Evolutionary conservation across 1,140 invertebrate genomes (phyloP).

Genomic region (Acyrthosiphon pisum): DNA sequence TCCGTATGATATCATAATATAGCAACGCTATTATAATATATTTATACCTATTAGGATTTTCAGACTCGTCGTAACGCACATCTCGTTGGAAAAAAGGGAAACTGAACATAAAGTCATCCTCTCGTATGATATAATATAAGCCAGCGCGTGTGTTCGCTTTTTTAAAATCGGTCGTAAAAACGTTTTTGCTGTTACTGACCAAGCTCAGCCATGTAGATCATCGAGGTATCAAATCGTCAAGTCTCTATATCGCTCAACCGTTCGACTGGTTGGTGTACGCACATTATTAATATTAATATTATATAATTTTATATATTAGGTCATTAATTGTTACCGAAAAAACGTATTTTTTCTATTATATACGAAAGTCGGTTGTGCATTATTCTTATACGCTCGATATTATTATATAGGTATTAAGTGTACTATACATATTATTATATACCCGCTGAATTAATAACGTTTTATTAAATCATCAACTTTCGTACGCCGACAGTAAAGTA

Average conservation of each 20-base stretch:
- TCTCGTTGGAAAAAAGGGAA: not conserved
- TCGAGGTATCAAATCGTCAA: not conserved
- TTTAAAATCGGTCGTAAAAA: not conserved
- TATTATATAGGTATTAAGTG: no score
- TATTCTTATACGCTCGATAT: not conserved
- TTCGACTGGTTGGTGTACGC: not conserved
- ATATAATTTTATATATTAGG: no score
- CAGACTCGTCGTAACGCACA: not conserved
- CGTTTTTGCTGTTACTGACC: not conserved
- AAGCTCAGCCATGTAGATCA: no score
- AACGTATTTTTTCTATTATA: not conserved
- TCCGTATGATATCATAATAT: not conserved
- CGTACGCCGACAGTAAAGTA: not conserved
- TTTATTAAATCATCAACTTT: conserved; percentile 39
- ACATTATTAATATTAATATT: no score
- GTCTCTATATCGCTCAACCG: no score
- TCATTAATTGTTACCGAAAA: not conserved
- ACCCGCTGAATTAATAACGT: conserved; percentile 16
- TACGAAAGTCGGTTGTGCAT: not conserved
- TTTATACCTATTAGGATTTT: not conserved
- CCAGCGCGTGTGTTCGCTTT: not conserved
- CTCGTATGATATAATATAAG: not conserved
- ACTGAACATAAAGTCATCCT: not conserved
- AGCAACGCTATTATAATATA: not conserved
- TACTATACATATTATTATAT: not conserved